Percentiles rank a stretch among this genome's conserved stretches.
These are phyloP conservation scores for Microctonus aethiopoides DNA, from an alignment of 2,888 invertebrate species.

Conservation along the genomic window DNA sequence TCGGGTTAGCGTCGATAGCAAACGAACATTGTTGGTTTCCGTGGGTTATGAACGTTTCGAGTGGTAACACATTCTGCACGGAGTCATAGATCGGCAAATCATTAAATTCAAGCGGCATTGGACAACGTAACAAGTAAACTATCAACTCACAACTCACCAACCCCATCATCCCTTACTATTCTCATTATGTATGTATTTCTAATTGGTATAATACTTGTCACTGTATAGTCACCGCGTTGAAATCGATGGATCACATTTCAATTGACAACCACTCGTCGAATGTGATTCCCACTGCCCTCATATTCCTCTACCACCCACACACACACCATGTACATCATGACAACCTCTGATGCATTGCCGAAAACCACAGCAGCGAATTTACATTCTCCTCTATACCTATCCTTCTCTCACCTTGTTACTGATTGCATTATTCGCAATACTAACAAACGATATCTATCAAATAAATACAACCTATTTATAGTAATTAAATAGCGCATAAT, in stretches of 20 bases:
- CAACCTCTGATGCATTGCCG: conserved; percentile 4
- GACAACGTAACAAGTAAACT: conserved; percentile 66
- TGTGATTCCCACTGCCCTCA: conserved; percentile 23
- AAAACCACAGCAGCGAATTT: neutral
- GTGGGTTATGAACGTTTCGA: conserved; percentile 35
- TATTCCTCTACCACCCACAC: conserved; percentile 10
- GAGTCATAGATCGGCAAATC: conserved; percentile 63
- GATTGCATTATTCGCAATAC: neutral
- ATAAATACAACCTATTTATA: neutral
- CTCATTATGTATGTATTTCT: conserved; percentile 18
- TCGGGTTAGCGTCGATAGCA: conserved; percentile 48
- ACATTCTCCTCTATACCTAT: neutral
- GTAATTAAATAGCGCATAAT: neutral
- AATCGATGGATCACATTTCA: conserved; percentile 53
- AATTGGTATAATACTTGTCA: conserved; percentile 50
- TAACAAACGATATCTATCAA: neutral
- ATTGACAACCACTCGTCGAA: conserved; percentile 56
- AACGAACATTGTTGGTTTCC: conserved; percentile 46
- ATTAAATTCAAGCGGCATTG: conserved; percentile 59
- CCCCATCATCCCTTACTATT: neutral
- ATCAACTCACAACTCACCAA: conserved; percentile 13
- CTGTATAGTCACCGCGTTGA: conserved; percentile 49
- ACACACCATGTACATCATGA: neutral
- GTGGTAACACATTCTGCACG: conserved; percentile 51
- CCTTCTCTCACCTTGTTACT: neutral